Evolutionary conservation across 2,797 vertebrate genomes (phyloP), one percentile per base, ranked within the genome.

Genomic region (Graptemys geographica): DNA sequence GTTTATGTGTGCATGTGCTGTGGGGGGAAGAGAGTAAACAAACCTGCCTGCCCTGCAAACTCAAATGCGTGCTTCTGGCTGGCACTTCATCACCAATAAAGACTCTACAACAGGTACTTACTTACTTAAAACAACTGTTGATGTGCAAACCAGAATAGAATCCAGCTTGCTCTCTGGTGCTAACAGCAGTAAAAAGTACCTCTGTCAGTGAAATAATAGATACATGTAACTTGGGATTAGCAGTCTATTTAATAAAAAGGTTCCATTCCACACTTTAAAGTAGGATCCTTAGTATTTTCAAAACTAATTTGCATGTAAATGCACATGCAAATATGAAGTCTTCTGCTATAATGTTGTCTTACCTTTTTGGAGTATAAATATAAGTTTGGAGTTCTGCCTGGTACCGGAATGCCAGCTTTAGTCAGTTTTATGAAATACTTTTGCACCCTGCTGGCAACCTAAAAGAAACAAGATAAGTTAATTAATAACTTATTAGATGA

Each of bases 391-490:
- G 99, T 99, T 98, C 99, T 98, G 97, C 99, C 99, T 87, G 99
- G 99, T 94, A 99, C 99, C n/a, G 99, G 99, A 97, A 99, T 99
- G 83, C 99, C 99, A 96, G 99, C 99, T 98, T 99, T 99, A 93
- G 99, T 99, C 98, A 99, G 98, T 98, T 99, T 99, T 98, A 99
- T 99, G 98, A 99, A 99, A 97, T 99, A 99, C 97, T 99, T 99
- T 95, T 99, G 99, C 93, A 99, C 99, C 95, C 99, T 98, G 97
- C 99, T 99, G 97, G 99, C 99, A 96, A 99, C 99, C 99, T 99
- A 97, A 56, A 90, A 95, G 18, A 92, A 7, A 53, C 79, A 51
- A 79, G 53, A 27, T 23, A 21, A 41, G 18, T 16, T 82, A 44
- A 81, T 72, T 87, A 81, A 82, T n/a, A n/a, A n/a, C n/a, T 11